Evolutionary conservation across 2,888 invertebrate species (phyloP).

Genomic region (Therioaphis trifolii): DNA sequence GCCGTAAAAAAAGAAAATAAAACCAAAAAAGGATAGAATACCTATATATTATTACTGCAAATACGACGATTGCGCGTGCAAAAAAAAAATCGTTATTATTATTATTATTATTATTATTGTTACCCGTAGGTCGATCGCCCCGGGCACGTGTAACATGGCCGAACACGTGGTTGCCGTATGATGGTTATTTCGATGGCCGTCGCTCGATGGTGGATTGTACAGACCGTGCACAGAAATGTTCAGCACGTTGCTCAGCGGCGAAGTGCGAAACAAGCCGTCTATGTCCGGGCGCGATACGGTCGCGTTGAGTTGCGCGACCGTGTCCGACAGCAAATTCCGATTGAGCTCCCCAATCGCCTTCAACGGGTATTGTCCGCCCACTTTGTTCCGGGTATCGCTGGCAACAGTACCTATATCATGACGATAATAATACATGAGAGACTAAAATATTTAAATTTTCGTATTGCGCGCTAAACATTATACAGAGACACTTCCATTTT

Average conservation of each 20-base stretch:
- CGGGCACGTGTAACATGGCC: constrained; percentile 9
- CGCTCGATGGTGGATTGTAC: constrained; percentile 35
- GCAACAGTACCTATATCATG: too few relatives aligned
- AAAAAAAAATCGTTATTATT: neutral
- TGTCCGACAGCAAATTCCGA: constrained; percentile 2
- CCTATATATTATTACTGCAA: neutral
- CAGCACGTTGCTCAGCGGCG: constrained; percentile 32
- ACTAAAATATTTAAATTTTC: too few relatives aligned
- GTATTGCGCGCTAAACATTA: too few relatives aligned
- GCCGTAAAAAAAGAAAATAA: neutral
- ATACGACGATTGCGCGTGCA: neutral
- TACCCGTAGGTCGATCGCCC: neutral
- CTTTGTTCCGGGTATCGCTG: neutral
- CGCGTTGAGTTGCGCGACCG: constrained; percentile 6
- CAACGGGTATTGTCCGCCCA: constrained; percentile 41
- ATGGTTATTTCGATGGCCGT: neutral
- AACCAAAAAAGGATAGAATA: neutral
- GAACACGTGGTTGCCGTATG: constrained; percentile 2
- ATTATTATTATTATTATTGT: neutral
- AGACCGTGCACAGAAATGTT: constrained; percentile 24
- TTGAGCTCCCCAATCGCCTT: neutral
- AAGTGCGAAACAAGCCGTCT: too few relatives aligned
- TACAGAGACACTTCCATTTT: too few relatives aligned
- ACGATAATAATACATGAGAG: too few relatives aligned
- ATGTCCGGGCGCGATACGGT: neutral